Conservation (phyloP, 2,797 vertebrate genomes). For the Danio kyathit region DNA sequence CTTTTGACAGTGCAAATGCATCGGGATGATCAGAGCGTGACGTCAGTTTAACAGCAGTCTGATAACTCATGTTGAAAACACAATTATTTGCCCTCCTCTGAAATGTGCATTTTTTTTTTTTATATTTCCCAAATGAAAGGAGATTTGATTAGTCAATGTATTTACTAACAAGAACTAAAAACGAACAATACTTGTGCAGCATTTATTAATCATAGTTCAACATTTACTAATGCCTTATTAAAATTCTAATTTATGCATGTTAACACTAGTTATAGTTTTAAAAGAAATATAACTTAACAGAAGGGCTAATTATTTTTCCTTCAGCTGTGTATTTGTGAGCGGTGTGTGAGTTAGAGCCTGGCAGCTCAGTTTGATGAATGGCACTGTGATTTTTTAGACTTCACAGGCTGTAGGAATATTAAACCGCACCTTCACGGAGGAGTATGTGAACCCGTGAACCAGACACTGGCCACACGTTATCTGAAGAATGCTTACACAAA, state of each 20-base stretch:
- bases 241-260: too few species aligned
- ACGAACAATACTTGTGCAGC: too few species aligned
- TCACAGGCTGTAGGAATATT: not conserved
- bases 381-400: conserved; percentile 4
- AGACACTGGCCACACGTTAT: not conserved
- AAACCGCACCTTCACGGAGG: not conserved
- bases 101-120: too few species aligned
- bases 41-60: conserved; percentile 73
- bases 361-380: conserved; percentile 55
- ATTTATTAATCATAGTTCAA: too few species aligned
- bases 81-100: too few species aligned
- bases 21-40: conserved; percentile 66
- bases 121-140: too few species aligned
- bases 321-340: conserved; percentile 69
- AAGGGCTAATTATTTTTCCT: too few species aligned
- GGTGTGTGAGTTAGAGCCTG: conserved; percentile 72
- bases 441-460: not conserved
- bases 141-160: too few species aligned
- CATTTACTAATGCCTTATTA: too few species aligned
- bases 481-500: conserved; percentile 18
- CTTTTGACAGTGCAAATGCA: conserved; percentile 25
- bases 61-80: conserved; percentile 68
- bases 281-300: too few species aligned
- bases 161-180: too few species aligned
- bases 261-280: too few species aligned